Evolutionary conservation across 2,888 invertebrate species (phyloP), one percentile per base, ranked within the genome.

Genomic region (Empis livida): DNA sequence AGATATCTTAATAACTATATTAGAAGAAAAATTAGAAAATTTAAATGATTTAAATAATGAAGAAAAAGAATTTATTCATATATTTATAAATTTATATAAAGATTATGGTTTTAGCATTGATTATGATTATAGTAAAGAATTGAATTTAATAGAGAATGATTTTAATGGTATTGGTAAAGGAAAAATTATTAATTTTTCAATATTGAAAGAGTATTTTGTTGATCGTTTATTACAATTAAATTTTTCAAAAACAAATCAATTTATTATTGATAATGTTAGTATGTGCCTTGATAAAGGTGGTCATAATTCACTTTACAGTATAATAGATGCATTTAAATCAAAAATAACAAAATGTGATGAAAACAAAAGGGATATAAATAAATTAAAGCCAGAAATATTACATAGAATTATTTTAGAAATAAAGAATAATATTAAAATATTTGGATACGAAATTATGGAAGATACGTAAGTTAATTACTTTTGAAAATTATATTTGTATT

Each of bases 141-240:
- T 37, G 2, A 10, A 35, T 13, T 14, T 44, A 8, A 23, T 44
- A 3, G n/a, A 23, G 23, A 20, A 35, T n/a, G 20, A 44, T 9
- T 44, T 44, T 17, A 32, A 44, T 15, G 8, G 5, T 14, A 35
- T 44, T 20, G 37, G 44, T 5, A 44, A 20, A 35, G 13, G 35
- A 10, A n/a, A 37, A 14, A 2, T 35, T 20, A n/a, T 39, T 11
- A 17, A 39, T 35, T 27, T 31, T 15, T 39, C 14, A 32, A 40
- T 20, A 14, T 17, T 47, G 16, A 43, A 44, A 40, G 32, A 43
- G 20, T 9, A 32, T n/a, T 44, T 47, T 35, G 41, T 44, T 17
- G 44, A 47, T 43, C 39, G 39, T 39, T 16, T n/a, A 14, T 9
- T 10, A 16, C 14, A 16, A 15, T 38, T 38, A 16, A 9, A 15